These are phyloP conservation scores for Drosophila tsacasi DNA, from an alignment of 1,140 invertebrate genomes.

Conservation along the genomic window DNA sequence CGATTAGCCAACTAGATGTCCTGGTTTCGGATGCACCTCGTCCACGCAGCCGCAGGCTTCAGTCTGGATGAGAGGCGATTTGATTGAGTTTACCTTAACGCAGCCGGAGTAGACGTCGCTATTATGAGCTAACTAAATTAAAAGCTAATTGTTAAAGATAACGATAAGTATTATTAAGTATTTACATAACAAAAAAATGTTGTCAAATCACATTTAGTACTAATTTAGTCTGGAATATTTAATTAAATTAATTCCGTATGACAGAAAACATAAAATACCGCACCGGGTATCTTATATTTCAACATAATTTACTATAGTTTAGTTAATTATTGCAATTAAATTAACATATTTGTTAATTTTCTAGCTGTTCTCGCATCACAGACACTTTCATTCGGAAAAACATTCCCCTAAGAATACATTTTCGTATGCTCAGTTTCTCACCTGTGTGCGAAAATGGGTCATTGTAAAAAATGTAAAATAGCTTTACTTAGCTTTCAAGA, in stretches of 20 bases:
- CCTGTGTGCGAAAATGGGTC: background rate
- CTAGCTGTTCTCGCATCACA: background rate
- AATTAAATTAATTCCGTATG: background rate
- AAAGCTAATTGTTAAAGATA: background rate
- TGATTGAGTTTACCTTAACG: background rate
- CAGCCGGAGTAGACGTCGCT: background rate
- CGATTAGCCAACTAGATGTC: slow-evolving; percentile 35
- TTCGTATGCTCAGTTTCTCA: background rate
- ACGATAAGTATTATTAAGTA: background rate
- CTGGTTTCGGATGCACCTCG: slow-evolving; percentile 27
- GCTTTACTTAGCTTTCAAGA: background rate
- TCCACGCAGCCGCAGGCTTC: slow-evolving; percentile 34
- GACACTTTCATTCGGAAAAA: background rate
- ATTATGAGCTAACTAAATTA: background rate
- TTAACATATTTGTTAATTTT: background rate
- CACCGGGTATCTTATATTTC: background rate
- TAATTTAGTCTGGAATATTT: background rate
- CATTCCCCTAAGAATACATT: background rate
- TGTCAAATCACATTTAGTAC: background rate
- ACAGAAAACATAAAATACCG: too few relatives aligned
- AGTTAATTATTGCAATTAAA: background rate
- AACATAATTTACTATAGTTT: background rate
- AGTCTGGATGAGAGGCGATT: background rate
- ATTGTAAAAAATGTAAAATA: background rate
- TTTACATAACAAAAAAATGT: background rate